These are phyloP conservation scores for Charadrius vociferus DNA, from an alignment of 2,113 vertebrate genomes.

Conservation along the genomic window DNA sequence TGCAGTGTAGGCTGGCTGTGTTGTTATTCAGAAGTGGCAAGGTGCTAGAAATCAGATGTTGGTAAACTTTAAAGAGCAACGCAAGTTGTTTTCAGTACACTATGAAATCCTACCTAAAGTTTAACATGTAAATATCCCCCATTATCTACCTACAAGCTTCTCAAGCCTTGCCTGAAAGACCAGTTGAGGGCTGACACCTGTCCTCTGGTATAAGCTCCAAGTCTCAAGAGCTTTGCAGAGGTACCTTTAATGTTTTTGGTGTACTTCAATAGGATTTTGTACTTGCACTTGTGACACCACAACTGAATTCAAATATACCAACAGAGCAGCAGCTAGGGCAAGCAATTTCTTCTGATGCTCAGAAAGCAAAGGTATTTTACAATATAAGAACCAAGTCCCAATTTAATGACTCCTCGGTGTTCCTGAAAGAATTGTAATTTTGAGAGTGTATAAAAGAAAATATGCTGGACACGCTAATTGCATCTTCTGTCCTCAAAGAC, in stretches of 20 bases:
- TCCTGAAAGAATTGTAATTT: slow-evolving; percentile 61
- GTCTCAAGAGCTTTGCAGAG: background rate
- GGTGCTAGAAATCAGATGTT: slow-evolving; percentile 27
- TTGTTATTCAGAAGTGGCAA: background rate
- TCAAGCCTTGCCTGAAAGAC: background rate
- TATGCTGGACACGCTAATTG: slow-evolving; percentile 73
- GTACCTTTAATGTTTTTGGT: background rate
- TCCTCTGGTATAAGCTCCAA: background rate
- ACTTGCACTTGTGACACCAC: background rate
- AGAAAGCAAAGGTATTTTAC: slow-evolving; percentile 23
- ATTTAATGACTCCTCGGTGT: background rate
- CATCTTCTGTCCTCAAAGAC: slow-evolving; percentile 75
- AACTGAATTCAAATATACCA: slow-evolving; percentile 9
- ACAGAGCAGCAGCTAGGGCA: background rate
- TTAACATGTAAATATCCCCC: slow-evolving; percentile 19
- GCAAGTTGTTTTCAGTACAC: background rate
- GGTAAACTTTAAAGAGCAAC: slow-evolving; percentile 15
- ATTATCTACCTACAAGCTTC: background rate
- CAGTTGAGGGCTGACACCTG: background rate
- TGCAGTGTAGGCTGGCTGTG: background rate
- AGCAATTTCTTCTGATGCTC: slow-evolving; percentile 32
- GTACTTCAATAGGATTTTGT: slow-evolving; percentile 23
- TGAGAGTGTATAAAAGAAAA: slow-evolving; percentile 58
- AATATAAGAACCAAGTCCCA: slow-evolving; percentile 20
- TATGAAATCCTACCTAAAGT: background rate